Conservation (phyloP, 2,888 invertebrate species). For the Acanthosepion esculentum region DNA sequence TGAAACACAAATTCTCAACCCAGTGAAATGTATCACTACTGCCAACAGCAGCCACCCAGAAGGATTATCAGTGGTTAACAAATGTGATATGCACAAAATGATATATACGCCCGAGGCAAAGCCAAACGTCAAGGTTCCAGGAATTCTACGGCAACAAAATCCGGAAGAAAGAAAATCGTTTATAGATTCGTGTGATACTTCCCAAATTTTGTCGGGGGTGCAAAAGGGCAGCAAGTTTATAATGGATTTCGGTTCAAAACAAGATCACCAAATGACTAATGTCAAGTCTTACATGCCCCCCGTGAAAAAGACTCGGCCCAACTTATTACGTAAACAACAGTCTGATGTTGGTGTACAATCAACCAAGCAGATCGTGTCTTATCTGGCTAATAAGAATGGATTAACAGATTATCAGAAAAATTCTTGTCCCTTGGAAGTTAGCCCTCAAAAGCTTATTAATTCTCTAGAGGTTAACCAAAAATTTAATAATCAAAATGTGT, state of each 20-base stretch:
- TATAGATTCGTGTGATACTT: background rate
- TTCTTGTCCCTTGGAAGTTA: background rate
- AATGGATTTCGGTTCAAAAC: background rate
- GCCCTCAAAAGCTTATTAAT: background rate
- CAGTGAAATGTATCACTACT: background rate
- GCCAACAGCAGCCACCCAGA: background rate
- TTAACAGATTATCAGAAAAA: conserved; percentile 39
- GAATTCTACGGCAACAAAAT: background rate
- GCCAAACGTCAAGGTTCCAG: background rate
- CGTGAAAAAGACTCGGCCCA: background rate
- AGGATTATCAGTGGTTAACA: background rate
- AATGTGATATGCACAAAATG: background rate
- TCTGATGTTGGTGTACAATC: conserved; percentile 34
- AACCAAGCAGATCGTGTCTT: conserved; percentile 37
- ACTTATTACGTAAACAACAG: background rate
- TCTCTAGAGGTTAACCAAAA: conserved; percentile 47
- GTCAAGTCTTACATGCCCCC: background rate
- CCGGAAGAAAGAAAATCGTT: background rate
- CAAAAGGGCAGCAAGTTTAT: conserved; percentile 33
- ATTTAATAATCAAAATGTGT: background rate
- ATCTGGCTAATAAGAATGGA: conserved; percentile 24
- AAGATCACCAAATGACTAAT: background rate
- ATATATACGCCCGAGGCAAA: background rate
- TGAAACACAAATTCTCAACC: background rate
- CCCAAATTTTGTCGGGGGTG: conserved; percentile 17